Evolutionary conservation across 2,888 invertebrate species (phyloP).

Genomic region (Miltochrista miniata): DNA sequence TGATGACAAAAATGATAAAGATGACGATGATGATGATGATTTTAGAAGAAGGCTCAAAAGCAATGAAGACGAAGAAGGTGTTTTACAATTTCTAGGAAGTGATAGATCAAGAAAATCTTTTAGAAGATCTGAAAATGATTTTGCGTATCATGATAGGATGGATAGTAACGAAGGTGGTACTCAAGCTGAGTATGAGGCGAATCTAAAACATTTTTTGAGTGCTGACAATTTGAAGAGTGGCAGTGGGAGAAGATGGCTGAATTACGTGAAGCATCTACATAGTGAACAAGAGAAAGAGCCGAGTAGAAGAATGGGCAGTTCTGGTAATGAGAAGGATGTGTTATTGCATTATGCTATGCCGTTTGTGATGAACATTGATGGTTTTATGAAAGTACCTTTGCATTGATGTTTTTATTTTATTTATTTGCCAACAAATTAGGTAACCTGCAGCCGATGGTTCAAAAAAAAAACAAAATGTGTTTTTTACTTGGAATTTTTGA

Average conservation of each 20-base stretch:
- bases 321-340: constrained; percentile 38
- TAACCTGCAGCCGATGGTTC: too few relatives aligned
- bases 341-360: constrained; percentile 59
- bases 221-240: background rate
- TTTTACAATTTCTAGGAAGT: background rate
- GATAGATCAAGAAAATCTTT: background rate
- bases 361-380: constrained; percentile 51
- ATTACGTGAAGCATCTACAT: constrained; percentile 21
- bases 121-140: constrained; percentile 22
- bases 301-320: constrained; percentile 9
- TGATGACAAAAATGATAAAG: constrained; percentile 21
- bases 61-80: background rate
- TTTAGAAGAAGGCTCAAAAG: constrained; percentile 21
- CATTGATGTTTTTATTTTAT: constrained; percentile 3
- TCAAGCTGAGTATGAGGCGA: constrained; percentile 38
- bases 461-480: too few relatives aligned
- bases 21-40: constrained; percentile 21
- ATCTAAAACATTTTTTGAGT: constrained; percentile 35
- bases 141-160: constrained; percentile 46
- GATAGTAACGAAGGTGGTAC: constrained; percentile 27
- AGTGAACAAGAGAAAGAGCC: background rate
- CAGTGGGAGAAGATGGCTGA: constrained; percentile 10
- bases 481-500: too few relatives aligned
- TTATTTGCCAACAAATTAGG: background rate
- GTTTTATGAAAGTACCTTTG: constrained; percentile 49